Base-by-base conservation (phyloP, 2,113 vertebrate species). In the Leptobrachium ailaonicum region DNA sequence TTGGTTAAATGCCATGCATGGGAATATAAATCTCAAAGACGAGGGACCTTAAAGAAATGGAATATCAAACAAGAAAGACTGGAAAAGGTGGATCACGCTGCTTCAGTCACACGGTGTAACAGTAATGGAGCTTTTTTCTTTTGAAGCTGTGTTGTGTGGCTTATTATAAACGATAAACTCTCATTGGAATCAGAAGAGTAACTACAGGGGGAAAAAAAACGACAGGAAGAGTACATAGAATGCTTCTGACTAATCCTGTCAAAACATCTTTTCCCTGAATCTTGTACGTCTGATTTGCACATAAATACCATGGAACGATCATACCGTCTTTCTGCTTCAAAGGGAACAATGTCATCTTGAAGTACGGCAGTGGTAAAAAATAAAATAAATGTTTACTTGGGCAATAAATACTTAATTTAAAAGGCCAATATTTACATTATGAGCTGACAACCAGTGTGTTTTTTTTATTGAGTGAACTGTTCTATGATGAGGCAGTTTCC, bases 81-180 rank as follows among this genome's bases (percentile, higher is more conserved):
- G 54, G 76, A 86, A 45, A 76, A 83, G 83, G 47, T 3, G 53
- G 4, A 41, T 83, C 58, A 73, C 40, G 72, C 79, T 81, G 83
- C 32, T 83, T 41, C 76, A 73, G 47, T 78, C 41, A 76, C 43
- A 85, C 1, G n/a, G 77, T 74, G 66, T 71, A 79, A 68, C 76
- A 80, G 70, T 80, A 80, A 80, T 80, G 71, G 78, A 80, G 78
- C 78, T 80, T 80, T 80, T 32, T 80, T 80, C 77, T 73, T 80
- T 80, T 73, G 78, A 80, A 80, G 64, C 64, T 74, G 71, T 53
- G 73, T 74, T 80, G 78, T 80, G 68, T 68, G 63, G 42, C 41
- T 74, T 80, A 62, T 41, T 58, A 68, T 67, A 82, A 69, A 82
- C 63, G 66, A 72, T 71, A 50, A 67, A 70, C 45, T 71, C 77